Evolutionary conservation across 1,140 invertebrate species (phyloP), one percentile per base, ranked within the genome.

Genomic region (Aphaenogaster floridana): DNA sequence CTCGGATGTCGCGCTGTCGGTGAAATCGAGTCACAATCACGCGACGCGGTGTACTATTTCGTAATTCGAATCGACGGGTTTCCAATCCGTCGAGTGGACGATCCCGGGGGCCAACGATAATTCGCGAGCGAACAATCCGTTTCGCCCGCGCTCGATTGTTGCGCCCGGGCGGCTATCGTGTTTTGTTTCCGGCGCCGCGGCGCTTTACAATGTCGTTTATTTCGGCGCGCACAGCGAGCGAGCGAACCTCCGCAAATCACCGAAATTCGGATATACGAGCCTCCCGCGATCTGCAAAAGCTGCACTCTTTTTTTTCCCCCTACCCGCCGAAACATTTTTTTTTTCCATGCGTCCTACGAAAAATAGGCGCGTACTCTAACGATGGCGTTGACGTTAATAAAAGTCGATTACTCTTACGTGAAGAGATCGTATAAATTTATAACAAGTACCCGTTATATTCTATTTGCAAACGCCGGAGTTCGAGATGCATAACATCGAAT

Each of bases 1-100:
- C 79, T 92, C 92, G 84, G 84, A 63, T 92, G 86, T 77, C 92
- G 85, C 72, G 72, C 54, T 59, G 71, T 87, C 64, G 79, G 50
- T 81, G 79, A 78, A 87, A 80, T 81, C 88, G 89, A 90, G 78
- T 74, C 68, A 81, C 86, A 59, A 89, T 57, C 50, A 69, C 84
- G 68, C 59, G 64, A 28, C 39, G 86, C 81, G 87, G 90, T 91
- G 91, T 88, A 87, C 90, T 91, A 89, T 91, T 87, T 79, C 86
- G 86, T 84, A 91, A 91, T 91, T 91, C 81, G 66, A 91, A 91
- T 91, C 88, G 86, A 80, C 83, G 77, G 74, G 79, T 74, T 72
- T 89, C 66, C 69, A 84, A 84, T 74, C 69, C 69, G 39, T 84
- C 81, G 77, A 89, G 90, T 89, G 88, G 64, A 63, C 48, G 11